Evolutionary conservation across 2,888 invertebrate species (phyloP), one percentile per base, ranked within the genome.

Genomic region (Heterodera filipjevi): DNA sequence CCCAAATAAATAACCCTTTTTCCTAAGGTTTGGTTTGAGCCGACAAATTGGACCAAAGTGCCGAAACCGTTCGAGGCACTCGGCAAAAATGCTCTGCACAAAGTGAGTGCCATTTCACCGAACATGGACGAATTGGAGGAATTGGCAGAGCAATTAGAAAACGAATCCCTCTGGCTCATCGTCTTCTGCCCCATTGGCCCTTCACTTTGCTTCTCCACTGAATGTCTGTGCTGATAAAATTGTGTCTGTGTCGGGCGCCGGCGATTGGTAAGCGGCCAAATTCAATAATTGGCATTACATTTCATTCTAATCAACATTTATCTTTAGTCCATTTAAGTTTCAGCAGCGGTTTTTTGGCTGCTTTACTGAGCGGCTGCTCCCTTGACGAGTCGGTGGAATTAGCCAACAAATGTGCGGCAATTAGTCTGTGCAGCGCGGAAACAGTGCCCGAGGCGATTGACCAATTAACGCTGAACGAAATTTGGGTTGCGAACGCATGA

Each of bases 11-110:
- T 32, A 19, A 71, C 16, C n/a, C 32, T 16, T 46, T 27, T 49
- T 49, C 6, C 64, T 22, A 30, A 85, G 90, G 90, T 91, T 12
- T 91, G 90, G 89, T 90, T 89, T 83, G 91, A 91, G 73, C 91
- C 91, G 0, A 90, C 91, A 6, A 91, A 91, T 81, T 79, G 89
- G 5, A 81, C 86, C 68, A 90, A 90, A 80, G 90, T 90, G 12
- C 64, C 77, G 2, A 90, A 90, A 78, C 87, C 90, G 35, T 89
- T 90, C 79, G 81, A 84, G 84, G 1, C 80, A 83, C 5, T 85
- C 85, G 19, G 82, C 3, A 33, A 84, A 79, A 33, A 73, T 27
- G 30, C 71, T 0, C 78, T 82, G 64, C 76, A 77, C 3, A 71
- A 78, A 12, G 72, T 85, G 14, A 74, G 81, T 22, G 81, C 81